Conservation (phyloP, 2,888 invertebrate species). For the Tetranychus truncatus region DNA sequence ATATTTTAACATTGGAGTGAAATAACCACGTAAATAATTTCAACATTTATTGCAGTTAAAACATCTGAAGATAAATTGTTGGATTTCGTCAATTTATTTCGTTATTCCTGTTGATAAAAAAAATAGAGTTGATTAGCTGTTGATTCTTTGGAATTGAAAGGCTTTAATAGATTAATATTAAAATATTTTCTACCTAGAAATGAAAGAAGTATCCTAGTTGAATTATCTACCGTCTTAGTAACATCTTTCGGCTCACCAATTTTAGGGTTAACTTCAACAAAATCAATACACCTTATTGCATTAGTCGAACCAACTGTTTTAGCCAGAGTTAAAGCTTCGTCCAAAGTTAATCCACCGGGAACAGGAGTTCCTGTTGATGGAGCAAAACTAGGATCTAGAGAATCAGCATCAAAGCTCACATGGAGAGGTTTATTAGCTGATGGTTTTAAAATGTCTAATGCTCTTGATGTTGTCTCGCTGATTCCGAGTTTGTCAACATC, state of each 20-base stretch:
- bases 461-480: conserved; percentile 49
- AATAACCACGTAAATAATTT: too few species aligned
- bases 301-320: conserved; percentile 53
- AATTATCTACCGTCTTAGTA: conserved; percentile 51
- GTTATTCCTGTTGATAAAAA: too few species aligned
- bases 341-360: conserved; percentile 58
- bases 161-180: background rate
- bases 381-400: conserved; percentile 60
- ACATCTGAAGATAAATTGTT: too few species aligned
- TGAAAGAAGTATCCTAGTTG: conserved; percentile 53
- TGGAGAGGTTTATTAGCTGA: conserved; percentile 44
- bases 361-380: conserved; percentile 67
- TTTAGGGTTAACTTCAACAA: conserved; percentile 76
- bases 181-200: conserved; percentile 35
- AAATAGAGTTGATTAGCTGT: too few species aligned
- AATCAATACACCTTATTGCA: conserved; percentile 57
- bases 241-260: conserved; percentile 52
- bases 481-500: conserved; percentile 63
- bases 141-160: too few species aligned
- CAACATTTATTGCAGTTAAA: too few species aligned
- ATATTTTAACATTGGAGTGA: too few species aligned
- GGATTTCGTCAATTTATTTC: too few species aligned
- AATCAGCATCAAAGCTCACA: conserved; percentile 79
- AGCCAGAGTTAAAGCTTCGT: conserved; percentile 61
- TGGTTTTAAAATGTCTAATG: conserved; percentile 53